Conservation (phyloP, 1,140 invertebrate species). For the Pseudomyrmex pallidus region DNA sequence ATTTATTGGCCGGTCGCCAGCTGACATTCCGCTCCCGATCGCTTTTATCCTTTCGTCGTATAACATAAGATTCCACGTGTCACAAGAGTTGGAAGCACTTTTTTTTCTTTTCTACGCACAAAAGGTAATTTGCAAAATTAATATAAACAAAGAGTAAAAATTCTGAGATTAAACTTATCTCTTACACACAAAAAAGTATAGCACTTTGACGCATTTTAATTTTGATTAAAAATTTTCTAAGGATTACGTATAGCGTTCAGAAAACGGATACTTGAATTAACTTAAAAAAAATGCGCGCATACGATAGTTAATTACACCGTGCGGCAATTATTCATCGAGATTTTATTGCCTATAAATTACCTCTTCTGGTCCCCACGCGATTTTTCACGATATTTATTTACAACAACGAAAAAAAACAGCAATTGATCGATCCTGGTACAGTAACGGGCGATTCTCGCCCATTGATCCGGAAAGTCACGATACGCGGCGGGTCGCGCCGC, state of each 20-base stretch:
- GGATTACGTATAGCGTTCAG: not conserved
- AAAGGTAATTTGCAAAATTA: no score
- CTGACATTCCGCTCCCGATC: constrained; percentile 14
- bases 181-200: no score
- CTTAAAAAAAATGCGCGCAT: not conserved
- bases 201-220: no score
- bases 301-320: constrained; percentile 5
- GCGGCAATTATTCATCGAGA: constrained; percentile 49
- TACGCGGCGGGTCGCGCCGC: constrained; percentile 53
- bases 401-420: constrained; percentile 60
- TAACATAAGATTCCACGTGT: not conserved
- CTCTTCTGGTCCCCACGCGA: constrained; percentile 40
- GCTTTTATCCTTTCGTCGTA: not conserved
- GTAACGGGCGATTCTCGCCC: constrained; percentile 65
- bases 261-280: constrained; percentile 12
- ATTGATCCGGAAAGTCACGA: constrained; percentile 73
- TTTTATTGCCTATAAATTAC: constrained; percentile 68
- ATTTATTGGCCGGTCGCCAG: constrained; percentile 77
- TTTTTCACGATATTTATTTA: constrained; percentile 66
- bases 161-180: no score
- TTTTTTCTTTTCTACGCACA: not conserved
- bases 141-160: no score
- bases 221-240: not conserved
- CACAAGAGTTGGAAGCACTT: not conserved
- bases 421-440: constrained; percentile 60